Conservation (phyloP, 2,888 invertebrate genomes). For the Chymomyza procnemis region DNA sequence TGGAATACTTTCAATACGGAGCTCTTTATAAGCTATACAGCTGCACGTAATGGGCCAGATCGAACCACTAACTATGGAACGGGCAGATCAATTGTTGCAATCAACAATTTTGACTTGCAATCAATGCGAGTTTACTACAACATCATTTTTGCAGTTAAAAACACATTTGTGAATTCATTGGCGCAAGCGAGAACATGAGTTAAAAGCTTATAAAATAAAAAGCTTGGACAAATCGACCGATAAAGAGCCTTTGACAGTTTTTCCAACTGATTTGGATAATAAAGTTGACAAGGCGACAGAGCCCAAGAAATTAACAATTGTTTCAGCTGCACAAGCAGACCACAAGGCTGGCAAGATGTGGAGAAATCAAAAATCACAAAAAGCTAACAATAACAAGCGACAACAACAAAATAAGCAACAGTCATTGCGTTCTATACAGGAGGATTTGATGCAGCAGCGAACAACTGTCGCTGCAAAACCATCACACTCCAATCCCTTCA, state of each 20-base stretch:
- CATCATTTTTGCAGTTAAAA: constrained; percentile 33
- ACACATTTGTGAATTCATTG: constrained; percentile 44
- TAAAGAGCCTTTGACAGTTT: background rate
- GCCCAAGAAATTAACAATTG: background rate
- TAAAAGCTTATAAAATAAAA: background rate
- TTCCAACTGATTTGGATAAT: background rate
- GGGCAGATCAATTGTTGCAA: constrained; percentile 6
- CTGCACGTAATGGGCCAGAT: constrained; percentile 33
- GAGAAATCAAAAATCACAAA: background rate
- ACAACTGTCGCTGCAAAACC: background rate
- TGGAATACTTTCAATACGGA: constrained; percentile 56
- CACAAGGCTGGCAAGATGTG: no score
- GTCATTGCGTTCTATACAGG: background rate
- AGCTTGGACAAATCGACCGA: background rate
- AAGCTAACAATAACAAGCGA: background rate
- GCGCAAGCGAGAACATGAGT: constrained; percentile 25
- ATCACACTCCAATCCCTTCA: background rate
- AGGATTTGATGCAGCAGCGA: no score
- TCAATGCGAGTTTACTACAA: constrained; percentile 40
- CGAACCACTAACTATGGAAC: constrained; percentile 24
- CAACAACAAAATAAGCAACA: background rate
- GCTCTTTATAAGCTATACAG: constrained; percentile 39
- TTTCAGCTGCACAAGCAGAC: background rate
- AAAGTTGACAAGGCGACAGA: background rate
- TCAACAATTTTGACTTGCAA: constrained; percentile 27